Evolutionary conservation across 2,113 vertebrate genomes (phyloP).

Genomic region (Pao palembangensis): DNA sequence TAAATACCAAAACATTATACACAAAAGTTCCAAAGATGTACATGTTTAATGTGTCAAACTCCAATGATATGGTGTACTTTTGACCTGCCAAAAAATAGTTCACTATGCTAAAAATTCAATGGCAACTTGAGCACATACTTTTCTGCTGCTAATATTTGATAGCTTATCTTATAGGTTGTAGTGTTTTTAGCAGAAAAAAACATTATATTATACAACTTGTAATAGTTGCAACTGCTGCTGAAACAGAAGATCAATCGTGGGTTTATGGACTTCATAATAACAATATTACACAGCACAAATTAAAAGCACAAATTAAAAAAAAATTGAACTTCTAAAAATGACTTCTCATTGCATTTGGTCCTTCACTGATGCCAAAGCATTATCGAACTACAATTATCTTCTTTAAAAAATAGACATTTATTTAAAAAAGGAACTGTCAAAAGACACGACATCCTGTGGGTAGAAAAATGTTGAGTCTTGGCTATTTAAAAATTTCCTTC

Average conservation of each 20-base stretch:
- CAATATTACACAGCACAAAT: slow-evolving; percentile 10
- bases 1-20: slow-evolving; percentile 8
- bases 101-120: not conserved
- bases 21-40: slow-evolving; percentile 8
- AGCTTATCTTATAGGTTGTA: not conserved
- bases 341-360: slow-evolving; percentile 56
- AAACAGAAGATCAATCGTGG: not conserved
- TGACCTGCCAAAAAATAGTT: slow-evolving; percentile 1
- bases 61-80: not conserved
- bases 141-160: not conserved
- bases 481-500: slow-evolving; percentile 50
- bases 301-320: not conserved
- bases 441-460: slow-evolving; percentile 53
- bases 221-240: not conserved
- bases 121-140: not conserved
- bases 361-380: slow-evolving; percentile 28
- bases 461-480: slow-evolving; percentile 60
- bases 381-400: slow-evolving; percentile 32
- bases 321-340: slow-evolving; percentile 10
- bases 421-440: slow-evolving; percentile 46
- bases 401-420: slow-evolving; percentile 67
- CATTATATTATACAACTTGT: not conserved
- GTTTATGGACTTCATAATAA: slow-evolving; percentile 8
- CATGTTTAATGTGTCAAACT: not conserved
- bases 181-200: not conserved